phyloP scores from a whole-genome alignment of 2,113 vertebrate species.

The Galemys pyrenaicus region DNA sequence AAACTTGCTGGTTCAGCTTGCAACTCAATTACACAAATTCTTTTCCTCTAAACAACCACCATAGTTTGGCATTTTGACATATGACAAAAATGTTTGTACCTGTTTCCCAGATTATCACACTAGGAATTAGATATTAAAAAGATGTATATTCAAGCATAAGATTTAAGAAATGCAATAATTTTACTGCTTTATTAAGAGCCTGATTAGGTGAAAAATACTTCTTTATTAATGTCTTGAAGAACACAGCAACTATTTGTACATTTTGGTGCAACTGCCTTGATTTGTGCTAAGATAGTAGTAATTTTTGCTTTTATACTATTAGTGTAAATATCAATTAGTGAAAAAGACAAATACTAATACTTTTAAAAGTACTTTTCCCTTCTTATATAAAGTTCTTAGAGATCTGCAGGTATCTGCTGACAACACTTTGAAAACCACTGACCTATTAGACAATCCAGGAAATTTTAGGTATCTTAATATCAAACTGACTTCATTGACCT shows the following conservation, averaged over 20 bases:
- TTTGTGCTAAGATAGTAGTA: background rate
- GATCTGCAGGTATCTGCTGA: background rate
- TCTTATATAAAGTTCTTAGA: no score
- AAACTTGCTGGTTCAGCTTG: background rate
- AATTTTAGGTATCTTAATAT: background rate
- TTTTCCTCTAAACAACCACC: background rate
- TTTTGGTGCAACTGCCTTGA: background rate
- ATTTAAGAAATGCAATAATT: background rate
- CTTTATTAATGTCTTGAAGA: background rate
- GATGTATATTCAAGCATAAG: background rate
- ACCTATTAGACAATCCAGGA: background rate
- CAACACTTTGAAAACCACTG: background rate
- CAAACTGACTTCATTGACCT: background rate
- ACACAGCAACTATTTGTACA: background rate
- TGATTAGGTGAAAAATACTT: background rate
- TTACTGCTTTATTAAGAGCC: background rate
- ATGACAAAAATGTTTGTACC: background rate
- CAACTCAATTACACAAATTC: background rate
- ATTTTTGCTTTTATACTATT: background rate
- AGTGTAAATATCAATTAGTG: background rate
- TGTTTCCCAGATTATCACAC: background rate
- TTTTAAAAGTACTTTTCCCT: background rate
- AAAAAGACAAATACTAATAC: constrained; percentile 20
- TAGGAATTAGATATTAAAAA: background rate
- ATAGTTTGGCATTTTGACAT: background rate